phyloP scores from a whole-genome alignment of 2,888 invertebrate genomes.

The Sphaeridia pumilis region DNA sequence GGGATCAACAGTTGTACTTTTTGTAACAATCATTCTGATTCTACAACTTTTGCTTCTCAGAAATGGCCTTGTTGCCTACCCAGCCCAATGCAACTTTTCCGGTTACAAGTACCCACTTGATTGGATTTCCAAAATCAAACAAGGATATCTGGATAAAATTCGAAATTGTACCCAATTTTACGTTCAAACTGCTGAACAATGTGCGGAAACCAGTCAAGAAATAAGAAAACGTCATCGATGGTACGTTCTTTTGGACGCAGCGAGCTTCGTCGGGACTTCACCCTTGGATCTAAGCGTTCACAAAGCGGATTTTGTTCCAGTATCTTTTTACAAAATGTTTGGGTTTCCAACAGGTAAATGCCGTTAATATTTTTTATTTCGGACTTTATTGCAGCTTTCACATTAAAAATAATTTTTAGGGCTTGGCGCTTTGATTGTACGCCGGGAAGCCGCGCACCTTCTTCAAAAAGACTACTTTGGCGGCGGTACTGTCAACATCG shows the following conservation, averaged over 20 bases:
- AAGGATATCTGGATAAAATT: constrained; percentile 42
- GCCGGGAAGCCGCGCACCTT: constrained; percentile 49
- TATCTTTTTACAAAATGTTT: constrained; percentile 97
- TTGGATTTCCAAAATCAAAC: constrained; percentile 53
- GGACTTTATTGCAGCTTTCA: not conserved
- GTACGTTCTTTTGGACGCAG: constrained; percentile 77
- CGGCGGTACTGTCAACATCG: constrained; percentile 84
- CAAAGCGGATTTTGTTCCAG: constrained; percentile 75
- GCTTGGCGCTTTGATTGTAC: constrained; percentile 74
- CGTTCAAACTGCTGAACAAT: constrained; percentile 14
- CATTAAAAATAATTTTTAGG: constrained; percentile 40
- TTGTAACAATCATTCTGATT: too few relatives aligned
- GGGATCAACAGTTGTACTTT: too few relatives aligned
- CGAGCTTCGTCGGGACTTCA: constrained; percentile 65
- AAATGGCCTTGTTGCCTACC: constrained; percentile 58
- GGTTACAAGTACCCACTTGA: constrained; percentile 76
- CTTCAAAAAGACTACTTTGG: constrained; percentile 73
- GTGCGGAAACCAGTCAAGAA: not conserved
- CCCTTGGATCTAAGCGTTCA: constrained; percentile 56
- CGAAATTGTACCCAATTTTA: constrained; percentile 21
- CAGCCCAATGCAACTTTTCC: constrained; percentile 91
- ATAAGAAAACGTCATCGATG: constrained; percentile 44
- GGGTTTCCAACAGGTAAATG: constrained; percentile 69
- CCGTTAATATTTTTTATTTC: not conserved
- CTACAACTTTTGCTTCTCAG: not conserved